phyloP scores from a whole-genome alignment of 2,888 invertebrate genomes.

The Caenorhabditis angaria region DNA sequence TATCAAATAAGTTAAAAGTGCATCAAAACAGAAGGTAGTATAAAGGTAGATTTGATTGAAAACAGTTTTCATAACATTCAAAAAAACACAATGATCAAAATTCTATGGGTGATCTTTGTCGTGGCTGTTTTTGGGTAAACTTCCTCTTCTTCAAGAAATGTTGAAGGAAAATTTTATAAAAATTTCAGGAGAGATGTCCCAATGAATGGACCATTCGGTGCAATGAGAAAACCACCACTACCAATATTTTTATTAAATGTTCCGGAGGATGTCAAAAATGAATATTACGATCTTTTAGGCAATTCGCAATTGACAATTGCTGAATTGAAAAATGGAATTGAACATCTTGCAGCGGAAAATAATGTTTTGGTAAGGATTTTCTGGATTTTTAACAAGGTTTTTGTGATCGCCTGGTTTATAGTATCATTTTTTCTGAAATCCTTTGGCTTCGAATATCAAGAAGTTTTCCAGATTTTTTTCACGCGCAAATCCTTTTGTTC shows the following conservation, averaged over 20 bases:
- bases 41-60: neutral
- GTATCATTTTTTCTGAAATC: too few relatives aligned
- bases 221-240: neutral
- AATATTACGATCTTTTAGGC: neutral
- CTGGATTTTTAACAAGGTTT: neutral
- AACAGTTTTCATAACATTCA: neutral
- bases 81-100: neutral
- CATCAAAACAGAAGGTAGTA: neutral
- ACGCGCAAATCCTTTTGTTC: too few relatives aligned
- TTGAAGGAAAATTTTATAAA: neutral
- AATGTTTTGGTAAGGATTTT: neutral
- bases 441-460: too few relatives aligned
- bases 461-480: too few relatives aligned
- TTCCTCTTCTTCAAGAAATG: neutral
- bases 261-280: neutral
- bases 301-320: neutral
- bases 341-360: constrained; percentile 3
- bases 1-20: neutral
- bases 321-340: neutral
- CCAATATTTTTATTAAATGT: neutral
- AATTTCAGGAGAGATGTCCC: neutral
- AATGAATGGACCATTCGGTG: neutral
- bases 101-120: neutral
- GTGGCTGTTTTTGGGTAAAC: neutral
- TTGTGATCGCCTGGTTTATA: neutral